Evolutionary conservation across 1,140 invertebrate species (phyloP), one percentile per base, ranked within the genome.

Genomic region (Drosophila equinoxialis): DNA sequence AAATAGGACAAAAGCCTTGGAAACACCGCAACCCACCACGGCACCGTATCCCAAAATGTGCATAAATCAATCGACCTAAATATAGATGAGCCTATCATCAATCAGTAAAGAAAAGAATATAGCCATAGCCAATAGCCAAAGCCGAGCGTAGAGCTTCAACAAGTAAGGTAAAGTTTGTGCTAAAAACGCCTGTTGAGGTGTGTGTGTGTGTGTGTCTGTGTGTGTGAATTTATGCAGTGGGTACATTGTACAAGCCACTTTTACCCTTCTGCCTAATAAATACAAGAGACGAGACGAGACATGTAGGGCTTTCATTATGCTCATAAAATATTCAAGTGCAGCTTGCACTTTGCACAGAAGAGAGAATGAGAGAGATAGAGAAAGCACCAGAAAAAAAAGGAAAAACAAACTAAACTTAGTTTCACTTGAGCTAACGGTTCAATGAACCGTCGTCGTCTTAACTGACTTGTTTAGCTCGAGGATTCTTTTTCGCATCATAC

Each of bases 241-340:
- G 10, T 51, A 8, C 17, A 48, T 7, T 51, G 45, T 51, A 8
- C 17, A 48, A 17, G 14, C 14, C 17, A 48, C 14, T 23, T 23
- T 8, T 51, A 51, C 7, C 45, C 33, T 17, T 37, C 57, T 59
- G 33, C 57, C 57, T 59, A 37, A 59, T 74, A 54, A 59, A 59
- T 10, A 14, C 33, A 35, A 59, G 57, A 39, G 14, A 59, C 35
- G 57, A 13, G 37, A 39, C 37, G 11, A 13, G 51, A 30, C 14
- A 23, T 17, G 42, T n/a, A 33, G 41, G 23, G 57, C 48, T 66
- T 74, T 71, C 68, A 71, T 75, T 71, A 67, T 74, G 66, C 71
- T 77, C 66, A 77, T 79, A 65, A 77, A 77, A 79, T 79, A 79
- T 79, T 79, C 77, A 79, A 73, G 77, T 79, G 64, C 74, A 73